These are phyloP conservation scores for Reinhardtius hippoglossoides DNA, from an alignment of 2,113 vertebrate genomes.

Conservation along the genomic window DNA sequence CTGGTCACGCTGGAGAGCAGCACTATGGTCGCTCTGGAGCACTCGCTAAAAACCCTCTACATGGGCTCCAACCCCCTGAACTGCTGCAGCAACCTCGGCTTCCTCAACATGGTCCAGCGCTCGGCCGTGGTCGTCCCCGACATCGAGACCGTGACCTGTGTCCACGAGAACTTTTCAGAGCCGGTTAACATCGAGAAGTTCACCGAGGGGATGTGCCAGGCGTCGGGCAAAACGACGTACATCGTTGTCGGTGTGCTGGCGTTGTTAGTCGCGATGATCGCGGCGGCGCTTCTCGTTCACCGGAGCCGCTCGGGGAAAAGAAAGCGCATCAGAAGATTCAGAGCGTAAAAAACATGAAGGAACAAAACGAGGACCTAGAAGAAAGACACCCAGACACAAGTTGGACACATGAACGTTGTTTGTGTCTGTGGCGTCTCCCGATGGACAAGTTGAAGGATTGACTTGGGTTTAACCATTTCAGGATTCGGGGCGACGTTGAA, in stretches of 20 bases:
- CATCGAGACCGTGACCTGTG: slow-evolving; percentile 84
- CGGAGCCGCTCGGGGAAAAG: slow-evolving; percentile 60
- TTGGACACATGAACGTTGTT: slow-evolving; percentile 18
- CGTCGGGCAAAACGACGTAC: slow-evolving; percentile 74
- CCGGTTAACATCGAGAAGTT: slow-evolving; percentile 83
- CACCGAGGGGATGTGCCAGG: slow-evolving; percentile 86
- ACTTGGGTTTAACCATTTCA: not conserved
- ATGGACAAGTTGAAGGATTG: not conserved
- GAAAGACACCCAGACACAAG: not conserved
- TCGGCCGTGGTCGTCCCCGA: slow-evolving; percentile 84
- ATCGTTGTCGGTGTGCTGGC: slow-evolving; percentile 79
- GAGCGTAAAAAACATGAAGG: slow-evolving; percentile 52
- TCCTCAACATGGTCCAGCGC: slow-evolving; percentile 86
- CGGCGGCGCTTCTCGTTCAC: slow-evolving; percentile 69
- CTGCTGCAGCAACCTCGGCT: slow-evolving; percentile 90
- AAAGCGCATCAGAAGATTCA: slow-evolving; percentile 68
- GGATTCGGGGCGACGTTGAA: not conserved
- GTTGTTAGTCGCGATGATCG: slow-evolving; percentile 64
- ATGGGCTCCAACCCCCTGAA: slow-evolving; percentile 90
- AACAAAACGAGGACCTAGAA: not conserved
- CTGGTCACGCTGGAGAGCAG: slow-evolving; percentile 86
- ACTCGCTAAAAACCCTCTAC: slow-evolving; percentile 88
- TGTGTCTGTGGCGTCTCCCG: not conserved
- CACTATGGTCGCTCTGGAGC: slow-evolving; percentile 85
- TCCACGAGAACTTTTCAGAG: slow-evolving; percentile 75